Evolutionary conservation across 2,797 vertebrate genomes (phyloP).

Genomic region (Parambassis ranga): DNA sequence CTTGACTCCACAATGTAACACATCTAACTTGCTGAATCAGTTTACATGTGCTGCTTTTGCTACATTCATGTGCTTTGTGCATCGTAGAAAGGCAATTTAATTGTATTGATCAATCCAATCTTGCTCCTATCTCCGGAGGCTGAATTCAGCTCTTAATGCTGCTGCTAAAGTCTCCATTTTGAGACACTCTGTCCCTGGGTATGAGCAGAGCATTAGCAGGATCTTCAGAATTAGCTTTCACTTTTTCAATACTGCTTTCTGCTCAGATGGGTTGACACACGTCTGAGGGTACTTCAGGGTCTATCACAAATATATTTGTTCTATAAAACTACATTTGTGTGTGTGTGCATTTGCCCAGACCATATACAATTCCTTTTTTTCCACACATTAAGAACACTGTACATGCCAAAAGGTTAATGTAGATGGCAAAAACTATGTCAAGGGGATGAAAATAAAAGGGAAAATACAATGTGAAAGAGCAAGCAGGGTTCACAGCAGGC

Average conservation of each 20-base stretch:
- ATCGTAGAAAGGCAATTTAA: constrained; percentile 60
- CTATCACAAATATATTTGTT: no score
- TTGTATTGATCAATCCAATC: constrained; percentile 64
- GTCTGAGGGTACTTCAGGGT: no score
- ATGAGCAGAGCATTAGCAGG: constrained; percentile 13
- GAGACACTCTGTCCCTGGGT: constrained; percentile 23
- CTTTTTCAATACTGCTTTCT: background rate
- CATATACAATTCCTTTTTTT: no score
- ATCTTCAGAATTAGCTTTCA: constrained; percentile 28
- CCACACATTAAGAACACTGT: no score
- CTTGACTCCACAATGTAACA: constrained; percentile 28
- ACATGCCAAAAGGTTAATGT: no score
- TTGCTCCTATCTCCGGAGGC: constrained; percentile 45
- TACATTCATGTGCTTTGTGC: constrained; percentile 48
- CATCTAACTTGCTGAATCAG: constrained; percentile 31
- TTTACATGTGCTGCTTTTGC: constrained; percentile 42
- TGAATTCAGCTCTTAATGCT: constrained; percentile 51
- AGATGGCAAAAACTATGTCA: no score
- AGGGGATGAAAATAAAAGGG: no score
- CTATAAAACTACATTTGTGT: no score
- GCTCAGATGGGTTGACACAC: constrained; percentile 29
- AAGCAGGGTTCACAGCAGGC: no score
- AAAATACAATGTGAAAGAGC: no score
- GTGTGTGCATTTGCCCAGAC: no score
- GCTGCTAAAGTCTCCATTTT: constrained; percentile 52